phyloP scores from a whole-genome alignment of 2,888 invertebrate genomes.

The Mythimna loreyi region DNA sequence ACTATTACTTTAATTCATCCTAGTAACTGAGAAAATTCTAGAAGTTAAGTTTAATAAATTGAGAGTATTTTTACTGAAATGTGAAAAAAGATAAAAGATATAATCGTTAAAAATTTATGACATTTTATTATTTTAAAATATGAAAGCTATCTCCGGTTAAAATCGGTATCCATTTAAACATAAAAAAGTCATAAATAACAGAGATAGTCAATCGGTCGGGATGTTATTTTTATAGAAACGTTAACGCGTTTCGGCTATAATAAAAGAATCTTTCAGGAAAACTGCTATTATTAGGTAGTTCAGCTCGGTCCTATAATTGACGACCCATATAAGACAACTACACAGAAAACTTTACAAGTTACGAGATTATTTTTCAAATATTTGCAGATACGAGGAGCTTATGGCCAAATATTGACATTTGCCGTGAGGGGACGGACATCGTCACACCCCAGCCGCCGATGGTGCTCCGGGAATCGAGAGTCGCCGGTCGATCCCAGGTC shows the following conservation, averaged over 20 bases:
- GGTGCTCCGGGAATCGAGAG: no score
- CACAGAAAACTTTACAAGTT: conserved; percentile 37
- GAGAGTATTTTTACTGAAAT: background rate
- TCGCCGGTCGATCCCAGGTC: no score
- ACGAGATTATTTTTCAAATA: conserved; percentile 64
- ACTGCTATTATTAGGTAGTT: conserved; percentile 4
- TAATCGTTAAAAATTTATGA: background rate
- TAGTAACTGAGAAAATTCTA: background rate
- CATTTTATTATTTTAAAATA: conserved; percentile 20
- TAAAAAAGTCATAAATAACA: conserved; percentile 28
- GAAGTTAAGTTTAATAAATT: background rate
- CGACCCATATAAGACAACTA: conserved; percentile 12
- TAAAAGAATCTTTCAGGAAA: conserved; percentile 30
- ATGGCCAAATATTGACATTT: no score
- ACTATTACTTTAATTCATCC: no score
- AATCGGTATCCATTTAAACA: conserved; percentile 25
- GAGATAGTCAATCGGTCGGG: conserved; percentile 26
- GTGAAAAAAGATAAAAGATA: background rate
- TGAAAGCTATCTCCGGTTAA: conserved; percentile 11
- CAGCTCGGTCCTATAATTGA: background rate
- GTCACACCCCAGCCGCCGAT: no score
- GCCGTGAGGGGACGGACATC: no score
- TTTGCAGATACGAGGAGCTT: conserved; percentile 45
- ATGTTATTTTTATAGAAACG: conserved; percentile 31
- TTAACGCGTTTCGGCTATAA: conserved; percentile 18